phyloP scores from a whole-genome alignment of 2,113 vertebrate genomes.

The Physeter macrocephalus region DNA sequence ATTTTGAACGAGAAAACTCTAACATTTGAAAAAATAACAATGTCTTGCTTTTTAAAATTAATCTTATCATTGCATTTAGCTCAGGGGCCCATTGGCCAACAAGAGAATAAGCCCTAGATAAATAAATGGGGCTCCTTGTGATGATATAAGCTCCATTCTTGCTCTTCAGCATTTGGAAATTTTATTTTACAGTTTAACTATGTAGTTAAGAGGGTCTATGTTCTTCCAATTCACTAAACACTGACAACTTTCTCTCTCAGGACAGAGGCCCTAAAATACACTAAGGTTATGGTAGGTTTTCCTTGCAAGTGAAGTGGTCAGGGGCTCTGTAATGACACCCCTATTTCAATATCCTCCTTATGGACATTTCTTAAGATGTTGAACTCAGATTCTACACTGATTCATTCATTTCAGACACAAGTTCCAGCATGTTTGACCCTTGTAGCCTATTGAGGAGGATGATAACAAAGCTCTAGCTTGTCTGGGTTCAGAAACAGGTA shows the following conservation, averaged over 20 bases:
- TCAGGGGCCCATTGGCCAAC: background rate
- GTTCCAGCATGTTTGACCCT: background rate
- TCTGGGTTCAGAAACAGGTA: background rate
- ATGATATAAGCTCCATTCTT: background rate
- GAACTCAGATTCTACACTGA: background rate
- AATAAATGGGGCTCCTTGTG: background rate
- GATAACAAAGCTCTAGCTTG: background rate
- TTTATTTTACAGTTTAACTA: background rate
- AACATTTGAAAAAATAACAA: constrained; percentile 7
- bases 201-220: background rate
- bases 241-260: background rate
- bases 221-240: background rate
- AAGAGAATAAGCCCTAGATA: background rate
- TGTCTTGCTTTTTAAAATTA: background rate
- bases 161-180: background rate
- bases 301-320: background rate
- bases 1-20: constrained; percentile 18
- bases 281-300: background rate
- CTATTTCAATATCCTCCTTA: background rate
- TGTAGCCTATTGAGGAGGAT: background rate
- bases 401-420: background rate
- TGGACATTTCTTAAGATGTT: background rate
- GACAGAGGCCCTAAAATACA: background rate
- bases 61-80: background rate
- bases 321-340: background rate